Evolutionary conservation across 2,113 vertebrate genomes (phyloP).

Genomic region (Tragelaphus strepsiceros): DNA sequence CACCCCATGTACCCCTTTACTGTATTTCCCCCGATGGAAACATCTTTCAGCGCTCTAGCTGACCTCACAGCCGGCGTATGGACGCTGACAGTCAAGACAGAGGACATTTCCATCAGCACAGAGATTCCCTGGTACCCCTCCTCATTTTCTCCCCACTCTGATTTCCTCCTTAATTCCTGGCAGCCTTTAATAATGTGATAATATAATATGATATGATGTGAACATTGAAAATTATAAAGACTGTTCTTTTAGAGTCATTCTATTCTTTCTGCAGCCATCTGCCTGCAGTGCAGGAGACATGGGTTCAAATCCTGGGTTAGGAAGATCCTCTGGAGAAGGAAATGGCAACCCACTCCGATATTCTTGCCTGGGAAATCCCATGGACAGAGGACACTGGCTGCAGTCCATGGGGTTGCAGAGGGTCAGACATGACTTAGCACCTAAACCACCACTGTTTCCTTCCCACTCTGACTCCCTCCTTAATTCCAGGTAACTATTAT

Average conservation of each 20-base stretch:
- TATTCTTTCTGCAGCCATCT: background rate
- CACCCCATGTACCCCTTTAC: fast-evolving
- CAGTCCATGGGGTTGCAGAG: background rate
- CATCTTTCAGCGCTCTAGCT: background rate
- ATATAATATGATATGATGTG: background rate
- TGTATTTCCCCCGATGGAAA: background rate
- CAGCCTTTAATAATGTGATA: background rate
- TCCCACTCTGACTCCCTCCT: background rate
- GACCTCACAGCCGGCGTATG: background rate
- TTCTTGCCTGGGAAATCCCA: background rate
- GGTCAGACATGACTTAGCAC: background rate
- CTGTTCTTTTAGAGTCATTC: background rate
- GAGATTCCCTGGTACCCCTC: background rate
- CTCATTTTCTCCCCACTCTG: background rate
- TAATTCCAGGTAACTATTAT: background rate
- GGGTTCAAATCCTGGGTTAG: background rate
- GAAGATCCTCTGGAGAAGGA: background rate
- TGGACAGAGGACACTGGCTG: background rate
- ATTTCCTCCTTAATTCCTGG: background rate
- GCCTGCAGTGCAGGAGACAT: background rate
- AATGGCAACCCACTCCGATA: background rate
- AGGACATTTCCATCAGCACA: background rate
- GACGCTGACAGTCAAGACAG: background rate
- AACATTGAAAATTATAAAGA: background rate
- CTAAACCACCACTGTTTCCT: background rate